Evolutionary conservation across 2,888 invertebrate genomes (phyloP).

Genomic region (Coelogynopora nodosa): DNA sequence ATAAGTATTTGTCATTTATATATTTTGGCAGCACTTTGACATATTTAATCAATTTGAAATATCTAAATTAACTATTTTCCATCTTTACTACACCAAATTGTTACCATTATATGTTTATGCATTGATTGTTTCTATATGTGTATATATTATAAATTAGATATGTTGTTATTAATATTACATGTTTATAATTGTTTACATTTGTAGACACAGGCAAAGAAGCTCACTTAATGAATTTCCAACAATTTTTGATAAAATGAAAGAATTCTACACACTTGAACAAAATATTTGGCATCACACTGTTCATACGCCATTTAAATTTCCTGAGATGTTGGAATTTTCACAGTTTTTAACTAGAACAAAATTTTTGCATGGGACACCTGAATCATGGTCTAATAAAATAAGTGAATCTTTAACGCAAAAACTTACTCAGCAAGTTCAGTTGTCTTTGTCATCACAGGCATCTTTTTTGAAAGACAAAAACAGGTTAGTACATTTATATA

Average conservation of each 20-base stretch:
- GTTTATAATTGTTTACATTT: conserved; percentile 9
- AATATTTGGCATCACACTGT: conserved; percentile 39
- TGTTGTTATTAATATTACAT: too few relatives aligned
- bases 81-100: neutral
- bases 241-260: neutral
- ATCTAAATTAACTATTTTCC: neutral
- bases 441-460: neutral
- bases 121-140: neutral
- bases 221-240: neutral
- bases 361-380: neutral
- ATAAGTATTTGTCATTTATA: too few relatives aligned
- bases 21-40: too few relatives aligned
- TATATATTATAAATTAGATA: too few relatives aligned
- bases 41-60: neutral
- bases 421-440: neutral
- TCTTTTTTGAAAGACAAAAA: neutral
- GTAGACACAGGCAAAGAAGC: neutral
- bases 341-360: conserved; percentile 37
- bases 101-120: neutral
- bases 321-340: conserved; percentile 35
- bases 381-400: neutral
- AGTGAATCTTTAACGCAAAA: neutral
- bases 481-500: neutral
- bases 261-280: conserved; percentile 24
- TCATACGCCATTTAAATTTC: conserved; percentile 12